These are phyloP conservation scores for Danio aesculapii DNA, from an alignment of 2,797 vertebrate species.

Conservation along the genomic window DNA sequence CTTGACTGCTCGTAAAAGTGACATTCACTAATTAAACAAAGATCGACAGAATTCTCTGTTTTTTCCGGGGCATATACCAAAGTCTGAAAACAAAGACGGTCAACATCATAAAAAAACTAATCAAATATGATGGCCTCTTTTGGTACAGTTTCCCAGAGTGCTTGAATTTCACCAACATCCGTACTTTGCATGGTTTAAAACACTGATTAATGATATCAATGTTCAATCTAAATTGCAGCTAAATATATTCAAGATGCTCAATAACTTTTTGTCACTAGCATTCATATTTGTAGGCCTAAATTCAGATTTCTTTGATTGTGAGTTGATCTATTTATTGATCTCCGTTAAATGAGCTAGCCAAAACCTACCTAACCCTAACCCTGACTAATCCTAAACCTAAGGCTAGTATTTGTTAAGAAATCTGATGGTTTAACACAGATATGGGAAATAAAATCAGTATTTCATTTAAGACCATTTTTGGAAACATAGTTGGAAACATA, in stretches of 20 bases:
- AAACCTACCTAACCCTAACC: not conserved
- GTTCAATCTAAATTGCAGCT: slow-evolving; percentile 17
- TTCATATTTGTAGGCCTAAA: slow-evolving; percentile 1
- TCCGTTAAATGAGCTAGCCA: slow-evolving; percentile 12
- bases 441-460: not conserved
- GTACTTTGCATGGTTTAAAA: slow-evolving; percentile 15
- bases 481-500: no score
- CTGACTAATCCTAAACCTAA: slow-evolving; percentile 5
- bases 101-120: not conserved
- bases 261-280: not conserved
- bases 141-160: slow-evolving; percentile 27
- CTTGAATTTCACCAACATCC: slow-evolving; percentile 16
- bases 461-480: no score
- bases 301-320: slow-evolving; percentile 19
- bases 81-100: slow-evolving; percentile 7
- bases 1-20: slow-evolving; percentile 6
- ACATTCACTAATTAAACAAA: slow-evolving; percentile 30
- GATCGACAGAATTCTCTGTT: not conserved
- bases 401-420: slow-evolving; percentile 2
- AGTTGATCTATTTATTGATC: not conserved
- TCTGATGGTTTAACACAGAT: not conserved
- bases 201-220: slow-evolving; percentile 34
- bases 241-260: slow-evolving; percentile 25
- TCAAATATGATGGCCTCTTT: not conserved
- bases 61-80: slow-evolving; percentile 1